phyloP scores from a whole-genome alignment of 2,797 vertebrate species.

The Gephyroberyx darwinii region DNA sequence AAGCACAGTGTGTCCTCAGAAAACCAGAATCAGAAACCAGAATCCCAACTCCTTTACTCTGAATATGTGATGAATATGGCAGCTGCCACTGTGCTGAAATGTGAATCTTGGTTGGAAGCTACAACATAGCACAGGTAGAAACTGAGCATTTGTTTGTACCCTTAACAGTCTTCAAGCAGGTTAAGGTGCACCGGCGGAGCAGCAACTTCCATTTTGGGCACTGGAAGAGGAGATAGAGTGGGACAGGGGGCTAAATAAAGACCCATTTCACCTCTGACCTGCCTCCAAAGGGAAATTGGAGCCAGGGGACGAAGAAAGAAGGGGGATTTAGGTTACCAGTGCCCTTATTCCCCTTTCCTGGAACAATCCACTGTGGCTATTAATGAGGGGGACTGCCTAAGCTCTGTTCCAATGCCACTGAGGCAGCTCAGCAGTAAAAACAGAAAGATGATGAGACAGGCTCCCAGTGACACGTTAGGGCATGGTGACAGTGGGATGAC shows the following conservation, averaged over 20 bases:
- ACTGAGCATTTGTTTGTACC: conserved; percentile 19
- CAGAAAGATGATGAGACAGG: conserved; percentile 38
- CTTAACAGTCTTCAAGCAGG: conserved; percentile 28
- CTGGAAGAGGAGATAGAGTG: conserved; percentile 67
- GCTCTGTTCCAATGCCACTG: conserved; percentile 31
- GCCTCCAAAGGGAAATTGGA: conserved; percentile 75
- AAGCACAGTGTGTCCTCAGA: conserved; percentile 74
- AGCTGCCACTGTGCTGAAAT: conserved; percentile 17
- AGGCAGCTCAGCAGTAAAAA: conserved; percentile 42
- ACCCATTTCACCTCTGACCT: conserved; percentile 76
- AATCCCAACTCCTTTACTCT: conserved; percentile 40
- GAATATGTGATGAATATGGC: conserved; percentile 41
- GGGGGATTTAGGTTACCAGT: conserved; percentile 68
- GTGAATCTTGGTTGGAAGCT: neutral
- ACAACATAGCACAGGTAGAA: conserved; percentile 32
- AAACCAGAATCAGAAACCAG: conserved; percentile 53
- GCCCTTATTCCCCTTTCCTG: conserved; percentile 71
- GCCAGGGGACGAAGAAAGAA: conserved; percentile 63
- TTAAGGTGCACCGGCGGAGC: conserved; percentile 49
- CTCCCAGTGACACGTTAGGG: conserved; percentile 23
- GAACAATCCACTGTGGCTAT: conserved; percentile 77
- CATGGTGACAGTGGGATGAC: conserved; percentile 32
- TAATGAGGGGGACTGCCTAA: conserved; percentile 58
- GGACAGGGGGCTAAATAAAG: conserved; percentile 78
- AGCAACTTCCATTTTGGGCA: conserved; percentile 65